Base-by-base conservation (phyloP, 2,888 invertebrate species). In the Cecidostiba fungosa region DNA sequence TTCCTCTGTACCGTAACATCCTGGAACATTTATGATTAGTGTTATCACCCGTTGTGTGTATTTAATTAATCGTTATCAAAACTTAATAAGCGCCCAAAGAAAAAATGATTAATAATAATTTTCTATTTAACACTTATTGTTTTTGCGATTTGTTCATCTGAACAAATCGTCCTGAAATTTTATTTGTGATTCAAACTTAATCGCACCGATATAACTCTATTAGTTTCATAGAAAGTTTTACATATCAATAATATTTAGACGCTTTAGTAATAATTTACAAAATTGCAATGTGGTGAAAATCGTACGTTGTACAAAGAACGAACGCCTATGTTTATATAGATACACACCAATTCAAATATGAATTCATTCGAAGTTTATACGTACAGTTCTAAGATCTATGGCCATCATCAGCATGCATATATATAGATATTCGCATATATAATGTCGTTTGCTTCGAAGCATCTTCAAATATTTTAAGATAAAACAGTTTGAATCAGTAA, bases 41-140 rank as follows among this genome's bases (percentile, higher is more conserved):
- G 16, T 72, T 72, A 72, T 72, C 72, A 72, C 39, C 39, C 39
- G 12, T 16, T 19, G 66, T 19, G 39, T 72, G 23, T 72, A 43
- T 39, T 43, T 72, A 39, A 72, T 72, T 14, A 72, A 72, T 72
- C 23, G 23, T 72, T 72, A 72, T 72, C 8, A 72, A 72, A 32
- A 36, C 39, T 39, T 39, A 62, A 36, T 70, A 36, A 72, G 36
- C n/a, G 12, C 23, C 16, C 10, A 72, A 36, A 23, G 70, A n/a
- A 39, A 69, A 69, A 36, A 70, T 8, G 36, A 70, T 36, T 36
- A 16, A 59, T 59, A 4, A 1, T 36, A 14, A 70, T 36, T 3
- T 36, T 32, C n/a, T 19, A 70, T n/a, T 19, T 10, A 19, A 36
- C 39, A 70, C 10, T 70, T n/a, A 16, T 12, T 69, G 12, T 36